A percentile compares a stretch with the other conserved stretches of the same genome.
Evolutionary conservation across 2,888 invertebrate genomes (phyloP).

Genomic region (Papilio elwesi): DNA sequence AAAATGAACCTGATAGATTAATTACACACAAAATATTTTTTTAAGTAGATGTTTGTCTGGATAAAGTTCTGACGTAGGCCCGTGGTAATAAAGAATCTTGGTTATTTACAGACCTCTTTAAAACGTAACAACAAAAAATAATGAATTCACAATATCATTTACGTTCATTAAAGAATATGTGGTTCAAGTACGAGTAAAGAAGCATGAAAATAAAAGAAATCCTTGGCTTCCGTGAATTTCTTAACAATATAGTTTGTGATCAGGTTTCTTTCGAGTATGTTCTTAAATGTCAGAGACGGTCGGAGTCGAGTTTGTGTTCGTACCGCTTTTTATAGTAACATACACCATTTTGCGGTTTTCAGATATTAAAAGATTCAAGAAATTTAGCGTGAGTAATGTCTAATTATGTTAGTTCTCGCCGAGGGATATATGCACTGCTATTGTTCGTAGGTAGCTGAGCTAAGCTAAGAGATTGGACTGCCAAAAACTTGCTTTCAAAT

Average conservation of each 20-base stretch:
- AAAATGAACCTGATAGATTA: too few species aligned
- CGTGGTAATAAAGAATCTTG: neutral
- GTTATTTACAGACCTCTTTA: neutral
- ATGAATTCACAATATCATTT: slow-evolving; percentile 5
- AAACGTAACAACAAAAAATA: neutral
- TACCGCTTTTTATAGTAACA: neutral
- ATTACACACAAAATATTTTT: neutral
- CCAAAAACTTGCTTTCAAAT: too few species aligned
- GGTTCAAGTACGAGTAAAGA: neutral
- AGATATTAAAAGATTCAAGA: neutral
- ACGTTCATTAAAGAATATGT: slow-evolving; percentile 11
- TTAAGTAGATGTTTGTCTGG: neutral
- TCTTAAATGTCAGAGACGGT: slow-evolving; percentile 5
- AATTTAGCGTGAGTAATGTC: neutral
- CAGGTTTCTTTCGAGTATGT: slow-evolving; percentile 15
- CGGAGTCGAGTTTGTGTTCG: neutral
- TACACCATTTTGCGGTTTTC: neutral
- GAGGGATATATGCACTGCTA: too few species aligned
- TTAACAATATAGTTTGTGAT: neutral
- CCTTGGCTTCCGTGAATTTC: slow-evolving; percentile 20
- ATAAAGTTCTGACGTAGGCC: neutral
- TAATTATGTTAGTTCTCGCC: too few species aligned
- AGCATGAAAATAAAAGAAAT: slow-evolving; percentile 1
- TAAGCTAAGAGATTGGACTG: too few species aligned
- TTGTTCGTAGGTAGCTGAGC: too few species aligned